These are phyloP conservation scores for Trichonephila clavipes DNA, from an alignment of 1,140 invertebrate species.

Conservation along the genomic window DNA sequence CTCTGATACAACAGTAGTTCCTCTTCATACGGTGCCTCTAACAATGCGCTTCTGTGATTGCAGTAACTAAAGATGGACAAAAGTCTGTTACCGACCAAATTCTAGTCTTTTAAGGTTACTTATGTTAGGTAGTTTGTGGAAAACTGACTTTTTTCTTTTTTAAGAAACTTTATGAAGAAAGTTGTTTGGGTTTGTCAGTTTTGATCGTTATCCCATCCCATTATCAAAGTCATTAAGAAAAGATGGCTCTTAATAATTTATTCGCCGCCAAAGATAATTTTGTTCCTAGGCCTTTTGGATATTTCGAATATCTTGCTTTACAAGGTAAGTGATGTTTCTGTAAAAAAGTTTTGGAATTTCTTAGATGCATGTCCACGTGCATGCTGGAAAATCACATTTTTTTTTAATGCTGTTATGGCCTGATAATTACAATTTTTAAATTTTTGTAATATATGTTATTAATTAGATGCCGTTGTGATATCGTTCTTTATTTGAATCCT, in stretches of 20 bases:
- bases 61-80: background rate
- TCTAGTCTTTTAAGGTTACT: slow-evolving; percentile 28
- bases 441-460: too few relatives aligned
- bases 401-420: too few relatives aligned
- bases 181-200: background rate
- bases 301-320: slow-evolving; percentile 59
- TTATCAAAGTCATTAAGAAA: slow-evolving; percentile 1
- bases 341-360: background rate
- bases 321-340: slow-evolving; percentile 54
- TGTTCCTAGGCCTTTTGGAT: slow-evolving; percentile 71
- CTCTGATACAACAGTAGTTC: slow-evolving; percentile 54
- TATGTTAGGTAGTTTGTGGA: background rate
- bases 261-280: slow-evolving; percentile 64
- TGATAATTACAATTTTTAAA: too few relatives aligned
- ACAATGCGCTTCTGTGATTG: slow-evolving; percentile 5
- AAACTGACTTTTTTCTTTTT: background rate
- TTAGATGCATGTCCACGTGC: background rate
- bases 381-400: too few relatives aligned
- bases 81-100: background rate
- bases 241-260: slow-evolving; percentile 49
- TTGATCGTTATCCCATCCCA: background rate
- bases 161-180: background rate
- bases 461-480: too few relatives aligned
- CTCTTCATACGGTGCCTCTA: background rate
- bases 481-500: too few relatives aligned